These are phyloP conservation scores for Genyomyrus donnyi DNA, from an alignment of 2,113 vertebrate genomes.

Conservation along the genomic window DNA sequence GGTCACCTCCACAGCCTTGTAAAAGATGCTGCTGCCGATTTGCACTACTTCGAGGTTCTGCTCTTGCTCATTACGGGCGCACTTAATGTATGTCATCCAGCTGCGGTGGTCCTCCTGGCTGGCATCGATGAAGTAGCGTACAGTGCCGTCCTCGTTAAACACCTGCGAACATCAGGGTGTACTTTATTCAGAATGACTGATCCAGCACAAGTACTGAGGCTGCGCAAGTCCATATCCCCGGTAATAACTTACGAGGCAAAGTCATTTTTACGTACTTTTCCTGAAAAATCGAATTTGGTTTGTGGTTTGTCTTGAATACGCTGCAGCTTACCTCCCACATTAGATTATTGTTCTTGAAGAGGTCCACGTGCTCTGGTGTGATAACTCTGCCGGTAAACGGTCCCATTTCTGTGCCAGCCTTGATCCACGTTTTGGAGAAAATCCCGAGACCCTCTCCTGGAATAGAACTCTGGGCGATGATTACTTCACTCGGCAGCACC, in stretches of 20 bases:
- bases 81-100: conserved; percentile 99
- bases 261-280: not conserved
- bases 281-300: not conserved
- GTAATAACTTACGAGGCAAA: not conserved
- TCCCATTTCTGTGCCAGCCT: conserved; percentile 94
- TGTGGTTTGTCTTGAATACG: not conserved
- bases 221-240: not conserved
- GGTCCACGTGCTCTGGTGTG: conserved; percentile 85
- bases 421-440: conserved; percentile 98
- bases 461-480: conserved; percentile 94
- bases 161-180: conserved; percentile 57
- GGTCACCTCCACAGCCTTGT: conserved; percentile 87
- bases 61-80: conserved; percentile 90
- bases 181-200: not conserved
- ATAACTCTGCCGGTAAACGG: conserved; percentile 91
- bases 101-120: conserved; percentile 96
- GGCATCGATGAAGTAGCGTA: conserved; percentile 88
- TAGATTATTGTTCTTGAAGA: conserved; percentile 97
- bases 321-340: conserved; percentile 87
- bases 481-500: conserved; percentile 88
- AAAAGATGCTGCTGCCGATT: conserved; percentile 93
- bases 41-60: conserved; percentile 96
- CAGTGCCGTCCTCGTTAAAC: conserved; percentile 84
- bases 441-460: conserved; percentile 92
- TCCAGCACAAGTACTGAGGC: not conserved